A percentile compares a stretch with the other conserved stretches of the same genome.
phyloP scores from a whole-genome alignment of 35 echinoderm and acorn worm genomes.

The Lytechinus pictus region DNA sequence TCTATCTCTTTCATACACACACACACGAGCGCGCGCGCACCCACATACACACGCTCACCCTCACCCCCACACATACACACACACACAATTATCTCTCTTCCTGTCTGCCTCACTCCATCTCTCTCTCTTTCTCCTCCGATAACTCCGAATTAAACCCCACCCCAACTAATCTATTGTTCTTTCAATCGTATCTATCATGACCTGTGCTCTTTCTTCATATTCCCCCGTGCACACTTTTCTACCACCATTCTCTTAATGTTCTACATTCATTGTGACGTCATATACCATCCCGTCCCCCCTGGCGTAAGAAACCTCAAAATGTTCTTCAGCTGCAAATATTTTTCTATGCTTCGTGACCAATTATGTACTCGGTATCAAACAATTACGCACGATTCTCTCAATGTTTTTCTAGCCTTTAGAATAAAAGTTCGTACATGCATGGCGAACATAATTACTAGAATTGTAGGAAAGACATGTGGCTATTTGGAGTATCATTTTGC shows the following conservation, averaged over 20 bases:
- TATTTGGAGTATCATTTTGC: not conserved
- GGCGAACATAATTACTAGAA: not conserved
- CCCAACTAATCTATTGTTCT: no score
- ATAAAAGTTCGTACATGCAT: not conserved
- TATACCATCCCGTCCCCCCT: no score
- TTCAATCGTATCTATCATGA: no score
- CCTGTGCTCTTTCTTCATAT: not conserved
- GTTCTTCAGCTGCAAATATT: not conserved
- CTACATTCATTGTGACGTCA: no score
- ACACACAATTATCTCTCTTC: no score
- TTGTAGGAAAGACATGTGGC: not conserved
- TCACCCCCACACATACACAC: no score
- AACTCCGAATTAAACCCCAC: no score
- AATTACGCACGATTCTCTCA: not conserved
- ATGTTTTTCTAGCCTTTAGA: not conserved
- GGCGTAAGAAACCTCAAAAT: not conserved
- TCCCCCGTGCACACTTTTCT: not conserved
- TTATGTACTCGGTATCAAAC: not conserved
- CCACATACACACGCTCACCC: no score
- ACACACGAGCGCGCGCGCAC: no score
- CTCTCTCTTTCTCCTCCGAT: not conserved
- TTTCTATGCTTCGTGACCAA: not conserved
- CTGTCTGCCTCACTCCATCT: not conserved
- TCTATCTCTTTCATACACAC: no score
- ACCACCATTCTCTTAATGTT: no score